Conservation (phyloP, 2,797 vertebrate genomes). For the Lepilemur septentrionalis region DNA sequence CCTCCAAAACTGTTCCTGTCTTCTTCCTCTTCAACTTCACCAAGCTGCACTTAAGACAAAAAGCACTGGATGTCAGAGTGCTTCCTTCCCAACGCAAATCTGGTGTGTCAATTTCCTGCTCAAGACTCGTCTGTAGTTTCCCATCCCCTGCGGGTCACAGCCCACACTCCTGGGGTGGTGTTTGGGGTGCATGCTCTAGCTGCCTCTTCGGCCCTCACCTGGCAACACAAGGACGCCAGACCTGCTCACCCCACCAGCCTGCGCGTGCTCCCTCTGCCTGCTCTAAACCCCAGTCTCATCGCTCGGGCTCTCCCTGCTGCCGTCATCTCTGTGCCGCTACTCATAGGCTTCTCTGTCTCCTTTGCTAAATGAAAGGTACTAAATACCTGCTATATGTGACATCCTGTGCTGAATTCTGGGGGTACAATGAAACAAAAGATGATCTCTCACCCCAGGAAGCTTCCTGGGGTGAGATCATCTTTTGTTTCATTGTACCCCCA, state of each 20-base stretch:
- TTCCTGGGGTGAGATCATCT: not conserved
- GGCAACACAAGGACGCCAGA: no score
- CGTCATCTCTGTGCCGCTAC: not conserved
- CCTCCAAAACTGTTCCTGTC: not conserved
- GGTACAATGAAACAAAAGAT: no score
- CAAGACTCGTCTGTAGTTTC: not conserved
- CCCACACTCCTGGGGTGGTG: not conserved
- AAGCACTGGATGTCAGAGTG: not conserved
- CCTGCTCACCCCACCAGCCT: not conserved
- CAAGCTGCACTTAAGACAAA: not conserved
- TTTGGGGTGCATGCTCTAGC: not conserved
- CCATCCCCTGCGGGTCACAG: not conserved
- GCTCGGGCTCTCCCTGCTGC: not conserved
- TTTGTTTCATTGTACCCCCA: not conserved
- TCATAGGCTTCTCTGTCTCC: not conserved
- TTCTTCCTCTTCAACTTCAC: not conserved
- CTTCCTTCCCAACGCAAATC: not conserved
- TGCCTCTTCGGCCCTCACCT: not conserved
- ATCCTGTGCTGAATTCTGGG: no score
- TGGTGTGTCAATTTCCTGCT: not conserved
- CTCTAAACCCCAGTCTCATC: not conserved
- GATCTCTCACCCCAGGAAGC: no score
- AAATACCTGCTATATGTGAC: no score
- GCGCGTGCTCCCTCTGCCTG: not conserved
- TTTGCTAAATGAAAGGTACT: not conserved